Evolutionary conservation across 2,888 invertebrate genomes (phyloP), one percentile per base, ranked within the genome.

Genomic region (Gisinianus flammeolus): DNA sequence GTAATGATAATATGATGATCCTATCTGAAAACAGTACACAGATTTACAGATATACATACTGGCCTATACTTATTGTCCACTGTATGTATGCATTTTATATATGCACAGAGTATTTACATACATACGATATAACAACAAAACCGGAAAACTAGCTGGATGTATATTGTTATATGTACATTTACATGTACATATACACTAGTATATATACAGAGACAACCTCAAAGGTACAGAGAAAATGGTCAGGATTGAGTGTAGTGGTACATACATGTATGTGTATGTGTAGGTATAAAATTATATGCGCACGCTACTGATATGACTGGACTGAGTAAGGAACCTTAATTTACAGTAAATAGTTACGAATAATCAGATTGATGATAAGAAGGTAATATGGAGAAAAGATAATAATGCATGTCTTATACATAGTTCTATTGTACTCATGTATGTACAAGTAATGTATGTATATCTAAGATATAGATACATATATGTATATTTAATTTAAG

Each of bases 1-100:
- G 22, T 56, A 56, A 68, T 68, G 44, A 68, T 68, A 44, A 68
- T 44, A 44, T 44, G 68, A 68, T 68, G 68, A 68, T 68, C 35
- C 35, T 68, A 68, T 68, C 68, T 68, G 24, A 31, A 68, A 35
- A 35, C 68, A 68, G 33, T 44, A 35, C 68, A 68, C 44, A 68
- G 68, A 68, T 68, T 28, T 62, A 28, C 28, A 28, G 62, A 62
- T 62, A 62, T 26, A 62, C 44, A 44, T n/a, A n/a, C n/a, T n/a
- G n/a, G n/a, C n/a, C n/a, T n/a, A n/a, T n/a, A n/a, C n/a, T 44
- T 44, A 44, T 44, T 44, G 19, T 44, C 12, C 44, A 44, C 44
- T 4, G 12, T 44, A 44, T 44, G 35, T 35, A 35, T 35, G 44
- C 19, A 44, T n/a, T n/a, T n/a, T n/a, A n/a, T n/a, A n/a, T n/a